Conservation (phyloP, 1,140 invertebrate species). For the Drosophila repletoides region DNA sequence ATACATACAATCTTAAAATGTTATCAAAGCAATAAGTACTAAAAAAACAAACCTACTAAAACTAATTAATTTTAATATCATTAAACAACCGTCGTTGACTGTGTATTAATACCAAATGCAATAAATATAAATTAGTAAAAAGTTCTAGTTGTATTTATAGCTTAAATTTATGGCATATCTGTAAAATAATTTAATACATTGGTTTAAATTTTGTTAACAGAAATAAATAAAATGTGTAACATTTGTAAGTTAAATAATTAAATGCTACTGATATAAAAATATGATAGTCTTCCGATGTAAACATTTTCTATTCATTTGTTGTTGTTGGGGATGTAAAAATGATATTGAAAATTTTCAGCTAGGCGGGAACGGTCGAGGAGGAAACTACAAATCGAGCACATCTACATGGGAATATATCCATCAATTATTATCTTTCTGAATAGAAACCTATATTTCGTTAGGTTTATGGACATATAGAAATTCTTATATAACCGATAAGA, state of each 20-base stretch:
- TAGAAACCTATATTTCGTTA: too few species aligned
- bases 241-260: conserved; percentile 29
- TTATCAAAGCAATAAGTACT: conserved; percentile 36
- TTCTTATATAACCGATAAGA: too few species aligned
- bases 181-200: conserved; percentile 37
- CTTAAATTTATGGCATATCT: conserved; percentile 38
- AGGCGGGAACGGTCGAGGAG: too few species aligned
- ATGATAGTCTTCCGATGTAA: conserved; percentile 12
- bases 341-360: neutral
- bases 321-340: too few species aligned
- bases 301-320: too few species aligned
- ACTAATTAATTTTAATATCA: conserved; percentile 55
- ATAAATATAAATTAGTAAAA: conserved; percentile 51
- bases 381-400: too few species aligned
- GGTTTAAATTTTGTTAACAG: conserved; percentile 30
- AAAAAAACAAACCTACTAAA: conserved; percentile 8
- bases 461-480: too few species aligned
- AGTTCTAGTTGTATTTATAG: conserved; percentile 44
- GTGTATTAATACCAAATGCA: conserved; percentile 62
- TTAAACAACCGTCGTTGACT: conserved; percentile 54
- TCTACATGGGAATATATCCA: too few species aligned
- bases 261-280: conserved; percentile 22
- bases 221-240: conserved; percentile 14
- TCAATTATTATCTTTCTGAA: too few species aligned
- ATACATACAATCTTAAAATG: conserved; percentile 29